Percentiles rank a stretch among this genome's conserved stretches.
These are phyloP conservation scores for Nephrocerus scutellatus DNA, from an alignment of 2,888 invertebrate genomes.

Conservation along the genomic window DNA sequence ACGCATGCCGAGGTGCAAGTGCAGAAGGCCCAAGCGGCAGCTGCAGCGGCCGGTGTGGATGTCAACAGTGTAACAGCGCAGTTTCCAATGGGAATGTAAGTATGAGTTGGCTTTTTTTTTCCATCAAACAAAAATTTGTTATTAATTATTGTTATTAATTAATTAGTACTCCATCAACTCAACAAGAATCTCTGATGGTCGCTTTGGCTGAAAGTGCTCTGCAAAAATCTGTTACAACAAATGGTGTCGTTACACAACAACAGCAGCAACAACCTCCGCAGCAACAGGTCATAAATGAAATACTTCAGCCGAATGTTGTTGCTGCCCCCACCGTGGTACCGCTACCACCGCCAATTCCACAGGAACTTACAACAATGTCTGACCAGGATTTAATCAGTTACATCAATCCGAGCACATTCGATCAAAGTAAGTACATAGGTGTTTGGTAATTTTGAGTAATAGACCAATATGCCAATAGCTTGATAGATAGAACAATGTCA, in stretches of 20 bases:
- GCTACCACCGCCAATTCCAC: constrained; percentile 54
- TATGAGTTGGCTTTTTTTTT: constrained; percentile 5
- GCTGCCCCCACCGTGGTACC: constrained; percentile 43
- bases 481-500: too few species aligned
- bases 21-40: constrained; percentile 24
- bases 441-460: too few species aligned
- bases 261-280: constrained; percentile 26
- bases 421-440: constrained; percentile 63
- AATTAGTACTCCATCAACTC: constrained; percentile 30
- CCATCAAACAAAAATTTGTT: background rate
- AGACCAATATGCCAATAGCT: too few species aligned
- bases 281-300: constrained; percentile 14
- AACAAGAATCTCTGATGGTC: constrained; percentile 47
- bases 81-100: constrained; percentile 30
- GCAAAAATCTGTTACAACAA: constrained; percentile 41
- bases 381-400: constrained; percentile 82
- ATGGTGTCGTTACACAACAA: constrained; percentile 39
- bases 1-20: constrained; percentile 30
- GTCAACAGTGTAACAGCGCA: constrained; percentile 24
- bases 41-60: constrained; percentile 20
- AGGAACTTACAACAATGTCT: constrained; percentile 74
- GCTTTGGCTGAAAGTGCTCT: constrained; percentile 42
- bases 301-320: constrained; percentile 28
- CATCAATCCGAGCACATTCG: constrained; percentile 84
- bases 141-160: background rate